phyloP scores from a whole-genome alignment of 2,888 invertebrate genomes.

The Drosophila monieri region DNA sequence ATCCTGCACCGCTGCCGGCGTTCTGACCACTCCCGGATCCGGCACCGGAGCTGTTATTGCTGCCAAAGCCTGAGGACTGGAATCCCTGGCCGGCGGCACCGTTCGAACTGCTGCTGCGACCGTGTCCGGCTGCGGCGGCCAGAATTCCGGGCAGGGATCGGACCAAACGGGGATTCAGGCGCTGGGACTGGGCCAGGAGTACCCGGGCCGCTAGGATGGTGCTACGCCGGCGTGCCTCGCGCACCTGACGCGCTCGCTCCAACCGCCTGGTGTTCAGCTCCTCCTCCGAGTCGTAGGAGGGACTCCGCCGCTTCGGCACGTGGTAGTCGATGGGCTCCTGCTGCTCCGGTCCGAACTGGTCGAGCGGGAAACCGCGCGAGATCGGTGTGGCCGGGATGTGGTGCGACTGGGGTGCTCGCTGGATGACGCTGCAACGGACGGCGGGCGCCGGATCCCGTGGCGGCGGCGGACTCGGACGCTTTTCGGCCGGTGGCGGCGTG shows the following conservation, averaged over 20 bases:
- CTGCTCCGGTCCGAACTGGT: slow-evolving; percentile 88
- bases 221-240: slow-evolving; percentile 89
- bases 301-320: slow-evolving; percentile 91
- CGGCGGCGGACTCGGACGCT: slow-evolving; percentile 86
- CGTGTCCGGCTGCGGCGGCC: slow-evolving; percentile 92
- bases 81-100: slow-evolving; percentile 83
- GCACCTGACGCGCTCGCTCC: slow-evolving; percentile 87
- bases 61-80: slow-evolving; percentile 77
- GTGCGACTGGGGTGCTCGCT: slow-evolving; percentile 87
- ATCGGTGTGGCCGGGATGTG: slow-evolving; percentile 7
- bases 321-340: slow-evolving; percentile 95
- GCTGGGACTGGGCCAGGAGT: slow-evolving; percentile 73
- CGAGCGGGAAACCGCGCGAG: slow-evolving; percentile 85
- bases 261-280: slow-evolving; percentile 75
- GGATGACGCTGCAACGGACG: slow-evolving; percentile 92
- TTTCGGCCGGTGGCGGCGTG: slow-evolving; percentile 84
- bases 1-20: slow-evolving; percentile 78
- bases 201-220: slow-evolving; percentile 86
- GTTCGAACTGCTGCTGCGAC: slow-evolving; percentile 86
- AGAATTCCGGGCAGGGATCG: slow-evolving; percentile 87
- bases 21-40: slow-evolving; percentile 70
- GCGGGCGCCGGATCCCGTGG: slow-evolving; percentile 86
- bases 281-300: slow-evolving; percentile 80
- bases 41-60: slow-evolving; percentile 47
- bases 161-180: slow-evolving; percentile 80